Evolutionary conservation across 2,113 vertebrate genomes (phyloP).

Genomic region (Panthera uncia): DNA sequence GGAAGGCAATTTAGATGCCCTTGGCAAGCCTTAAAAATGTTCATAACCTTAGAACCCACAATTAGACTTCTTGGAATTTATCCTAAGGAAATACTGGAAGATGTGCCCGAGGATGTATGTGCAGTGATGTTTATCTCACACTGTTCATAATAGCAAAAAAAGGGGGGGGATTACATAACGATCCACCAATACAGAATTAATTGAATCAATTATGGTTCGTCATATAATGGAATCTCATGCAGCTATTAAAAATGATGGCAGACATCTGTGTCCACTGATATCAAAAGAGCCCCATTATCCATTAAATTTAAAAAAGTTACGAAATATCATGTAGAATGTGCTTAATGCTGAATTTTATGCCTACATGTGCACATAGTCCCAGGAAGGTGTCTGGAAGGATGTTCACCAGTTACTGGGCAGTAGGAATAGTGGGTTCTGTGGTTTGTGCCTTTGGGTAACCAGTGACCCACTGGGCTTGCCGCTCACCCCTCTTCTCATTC

Average conservation of each 20-base stretch:
- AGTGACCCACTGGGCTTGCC: neutral
- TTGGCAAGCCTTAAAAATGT: slow-evolving; percentile 44
- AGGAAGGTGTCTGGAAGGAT: neutral
- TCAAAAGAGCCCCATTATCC: neutral
- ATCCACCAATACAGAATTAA: neutral
- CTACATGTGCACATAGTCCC: neutral
- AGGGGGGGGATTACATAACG: neutral
- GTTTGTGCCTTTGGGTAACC: neutral
- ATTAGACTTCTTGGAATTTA: slow-evolving; percentile 29
- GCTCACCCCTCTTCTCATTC: neutral
- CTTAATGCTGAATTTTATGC: neutral
- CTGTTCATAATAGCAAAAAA: neutral
- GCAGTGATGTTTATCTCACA: slow-evolving; percentile 20
- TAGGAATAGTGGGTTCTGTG: neutral
- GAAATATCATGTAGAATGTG: neutral
- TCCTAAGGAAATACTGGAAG: slow-evolving; percentile 37
- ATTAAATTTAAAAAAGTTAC: neutral
- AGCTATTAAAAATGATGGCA: slow-evolving; percentile 15
- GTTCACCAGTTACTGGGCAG: neutral
- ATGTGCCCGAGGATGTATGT: neutral
- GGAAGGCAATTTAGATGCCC: slow-evolving; percentile 27
- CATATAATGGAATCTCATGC: slow-evolving; percentile 8
- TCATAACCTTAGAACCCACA: neutral
- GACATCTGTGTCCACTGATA: neutral
- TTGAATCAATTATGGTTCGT: neutral